These are phyloP conservation scores for Chaenodraco wilsoni DNA, from an alignment of 2,797 vertebrate genomes.

Conservation along the genomic window DNA sequence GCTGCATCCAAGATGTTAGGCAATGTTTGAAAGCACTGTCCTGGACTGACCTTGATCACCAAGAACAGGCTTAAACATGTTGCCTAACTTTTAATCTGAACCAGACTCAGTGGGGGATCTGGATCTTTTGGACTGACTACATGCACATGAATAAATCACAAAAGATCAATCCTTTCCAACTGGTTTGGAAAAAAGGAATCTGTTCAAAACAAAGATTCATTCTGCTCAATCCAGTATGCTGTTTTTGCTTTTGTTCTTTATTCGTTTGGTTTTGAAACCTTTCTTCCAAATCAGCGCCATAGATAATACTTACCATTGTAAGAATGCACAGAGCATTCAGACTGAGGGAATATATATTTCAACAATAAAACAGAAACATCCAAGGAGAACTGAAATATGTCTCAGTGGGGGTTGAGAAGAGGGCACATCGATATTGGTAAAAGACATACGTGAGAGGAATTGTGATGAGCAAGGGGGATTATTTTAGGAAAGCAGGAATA, in stretches of 20 bases:
- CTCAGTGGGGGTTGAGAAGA: constrained; percentile 13
- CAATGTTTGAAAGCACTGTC: constrained; percentile 61
- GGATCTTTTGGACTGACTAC: constrained; percentile 55
- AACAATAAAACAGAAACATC: constrained; percentile 17
- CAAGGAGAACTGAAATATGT: constrained; percentile 14
- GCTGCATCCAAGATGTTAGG: constrained; percentile 54
- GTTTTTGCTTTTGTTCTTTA: not conserved
- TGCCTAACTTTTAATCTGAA: constrained; percentile 61
- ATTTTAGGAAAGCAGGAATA: constrained; percentile 32
- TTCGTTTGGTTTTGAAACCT: constrained; percentile 32
- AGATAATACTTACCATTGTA: constrained; percentile 60
- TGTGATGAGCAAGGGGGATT: constrained; percentile 47
- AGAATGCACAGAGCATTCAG: constrained; percentile 28
- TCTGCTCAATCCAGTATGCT: constrained; percentile 29
- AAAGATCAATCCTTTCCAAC: constrained; percentile 49
- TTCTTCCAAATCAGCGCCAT: constrained; percentile 37
- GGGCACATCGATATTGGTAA: constrained; percentile 4
- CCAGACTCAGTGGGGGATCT: constrained; percentile 42
- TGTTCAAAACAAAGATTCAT: constrained; percentile 39
- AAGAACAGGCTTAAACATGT: constrained; percentile 51
- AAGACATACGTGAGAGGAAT: constrained; percentile 51
- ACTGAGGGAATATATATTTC: constrained; percentile 22
- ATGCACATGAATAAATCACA: constrained; percentile 43
- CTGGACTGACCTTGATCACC: constrained; percentile 38
- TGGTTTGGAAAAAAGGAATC: constrained; percentile 39